Base-by-base conservation (phyloP, 2,888 invertebrate genomes). In the Agrotis ipsilon region DNA sequence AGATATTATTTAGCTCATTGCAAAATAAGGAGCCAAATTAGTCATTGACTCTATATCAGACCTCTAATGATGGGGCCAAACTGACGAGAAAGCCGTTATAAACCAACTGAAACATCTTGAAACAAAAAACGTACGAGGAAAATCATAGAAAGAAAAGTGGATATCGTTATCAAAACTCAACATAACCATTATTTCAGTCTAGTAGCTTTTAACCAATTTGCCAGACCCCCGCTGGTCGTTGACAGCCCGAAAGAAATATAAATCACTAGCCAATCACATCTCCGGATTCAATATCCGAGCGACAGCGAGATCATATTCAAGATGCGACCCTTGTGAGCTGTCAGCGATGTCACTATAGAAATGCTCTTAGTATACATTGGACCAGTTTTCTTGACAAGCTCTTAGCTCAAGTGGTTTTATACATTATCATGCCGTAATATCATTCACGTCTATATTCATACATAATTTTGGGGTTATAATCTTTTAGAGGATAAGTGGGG, bases 381-480 rank as follows among this genome's bases (percentile, higher is more conserved):
- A 74, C 57, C 57, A 80, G 80, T 72, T 82, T 74, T 68, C 78
- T 59, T 82, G 80, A 77, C 81, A 82, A 65, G 80, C 78, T 82
- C 71, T 82, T 80, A 78, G 60, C 74, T 72, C 69, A 49, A 80
- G 66, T 74, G 67, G 58, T 60, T 59, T 57, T 67, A 52, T 61
- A 81, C 58, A 68, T 76, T 68, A 69, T 64, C 49, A 66, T 62
- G 32, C 52, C 54, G 55, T 73, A 57, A 63, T 68, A 67, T 73
- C 64, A 61, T 67, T 75, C 61, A 67, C 66, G 64, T 67, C 51
- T 66, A 32, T 45, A 68, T 60, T 55, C 55, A 62, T 59, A 74
- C 57, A 61, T 63, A 70, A 76, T 75, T 58, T 76, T 19, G 48
- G 32, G 43, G 18, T 49, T 69, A 62, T 19, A 51, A 52, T 48